phyloP scores from a whole-genome alignment of 2,113 vertebrate genomes.

The Cynoglossus semilaevis region DNA sequence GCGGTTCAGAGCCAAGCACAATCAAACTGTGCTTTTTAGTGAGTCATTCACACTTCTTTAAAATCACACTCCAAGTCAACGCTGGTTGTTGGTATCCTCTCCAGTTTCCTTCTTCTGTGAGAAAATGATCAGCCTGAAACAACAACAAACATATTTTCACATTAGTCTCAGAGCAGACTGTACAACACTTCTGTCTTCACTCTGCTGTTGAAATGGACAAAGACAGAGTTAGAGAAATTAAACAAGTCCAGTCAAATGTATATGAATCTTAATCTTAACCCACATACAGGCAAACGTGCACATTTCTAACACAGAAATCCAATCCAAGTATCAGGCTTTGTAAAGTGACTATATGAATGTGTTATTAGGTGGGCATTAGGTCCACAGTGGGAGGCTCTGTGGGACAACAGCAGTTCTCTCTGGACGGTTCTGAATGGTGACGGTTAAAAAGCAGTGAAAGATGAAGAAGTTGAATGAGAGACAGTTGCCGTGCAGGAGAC shows the following conservation, averaged over 20 bases:
- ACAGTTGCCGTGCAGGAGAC: constrained; percentile 46
- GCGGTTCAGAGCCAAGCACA: constrained; percentile 33
- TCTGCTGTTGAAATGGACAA: too few species aligned
- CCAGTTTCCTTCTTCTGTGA: constrained; percentile 61
- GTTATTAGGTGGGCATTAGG: too few species aligned
- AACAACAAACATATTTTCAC: constrained; percentile 56
- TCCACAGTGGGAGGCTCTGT: too few species aligned
- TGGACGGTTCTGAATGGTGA: constrained; percentile 18
- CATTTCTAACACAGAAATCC: too few species aligned
- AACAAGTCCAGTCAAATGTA: too few species aligned
- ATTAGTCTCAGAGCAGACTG: constrained; percentile 7
- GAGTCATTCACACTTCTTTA: constrained; percentile 25
- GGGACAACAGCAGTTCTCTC: too few species aligned
- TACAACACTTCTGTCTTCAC: not conserved
- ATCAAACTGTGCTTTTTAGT: constrained; percentile 42
- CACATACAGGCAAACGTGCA: too few species aligned
- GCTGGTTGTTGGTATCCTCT: constrained; percentile 54
- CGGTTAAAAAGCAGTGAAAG: constrained; percentile 30
- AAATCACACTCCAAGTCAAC: constrained; percentile 31
- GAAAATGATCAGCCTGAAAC: constrained; percentile 73
- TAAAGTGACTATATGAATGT: too few species aligned
- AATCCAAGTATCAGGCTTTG: too few species aligned
- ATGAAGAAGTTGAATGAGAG: constrained; percentile 37
- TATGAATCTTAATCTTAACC: too few species aligned
- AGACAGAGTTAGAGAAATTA: too few species aligned